Evolutionary conservation across 2,888 invertebrate species (phyloP), one percentile per base, ranked within the genome.

Genomic region (Prostheceraeus crozeri): DNA sequence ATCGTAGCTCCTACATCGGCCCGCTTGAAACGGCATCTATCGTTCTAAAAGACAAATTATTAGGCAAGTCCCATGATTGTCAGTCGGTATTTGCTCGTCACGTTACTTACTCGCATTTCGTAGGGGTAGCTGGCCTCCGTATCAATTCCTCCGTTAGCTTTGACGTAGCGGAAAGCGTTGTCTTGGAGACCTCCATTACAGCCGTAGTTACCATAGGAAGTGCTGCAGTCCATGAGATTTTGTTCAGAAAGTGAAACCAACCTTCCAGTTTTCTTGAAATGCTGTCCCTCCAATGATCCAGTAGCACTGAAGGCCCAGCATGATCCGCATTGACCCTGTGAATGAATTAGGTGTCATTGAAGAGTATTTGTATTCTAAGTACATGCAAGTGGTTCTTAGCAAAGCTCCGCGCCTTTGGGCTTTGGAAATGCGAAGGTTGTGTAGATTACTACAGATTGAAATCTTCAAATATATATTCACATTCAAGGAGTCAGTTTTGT

Each of bases 241-340:
- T 70, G 68, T 63, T 70, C 70, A 0, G 69, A 68, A 6, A 70
- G 62, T 6, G 67, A 68, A 14, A 67, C 63, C 16, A 70, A 60
- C 30, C 64, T 63, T 31, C 66, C 65, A 25, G 64, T 66, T 35
- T 66, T 78, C 68, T 82, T 85, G 66, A 84, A 86, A 19, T 67
- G 60, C 54, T 68, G 69, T 14, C 69, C 69, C 62, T 70, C 70
- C 23, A 71, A 59, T 1, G 70, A 63, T 3, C 84, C 63, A 82
- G 83, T 70, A 23, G 71, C 52, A 28, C 69, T 68, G 62, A 71
- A 71, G 1, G 71, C 65, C 70, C 70, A 71, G 46, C 71, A 71
- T 14, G 69, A 69, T 1, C 69, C 70, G 58, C 71, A 71, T 56
- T 67, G 66, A 3, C 67, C 68, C 69, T 69, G n/a, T n/a, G n/a